A percentile compares a stretch with the other conserved stretches of the same genome.
Conservation (phyloP, 2,797 vertebrate species). For the Taenioides sp. region DNA sequence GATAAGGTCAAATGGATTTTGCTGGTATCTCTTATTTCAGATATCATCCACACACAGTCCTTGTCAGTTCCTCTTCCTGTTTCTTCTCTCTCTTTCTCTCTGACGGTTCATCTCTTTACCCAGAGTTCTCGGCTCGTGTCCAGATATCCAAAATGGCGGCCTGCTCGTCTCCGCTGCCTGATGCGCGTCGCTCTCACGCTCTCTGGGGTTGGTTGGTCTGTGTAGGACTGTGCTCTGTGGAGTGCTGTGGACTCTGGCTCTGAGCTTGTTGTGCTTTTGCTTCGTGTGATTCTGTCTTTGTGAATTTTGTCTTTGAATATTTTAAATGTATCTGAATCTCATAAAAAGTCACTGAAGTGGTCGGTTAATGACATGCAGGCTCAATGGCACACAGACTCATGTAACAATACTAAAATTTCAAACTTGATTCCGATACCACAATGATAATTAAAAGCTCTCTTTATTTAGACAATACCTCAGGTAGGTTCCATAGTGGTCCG, state of each 20-base stretch:
- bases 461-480: too few species aligned
- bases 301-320: background rate
- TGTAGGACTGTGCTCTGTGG: constrained; percentile 36
- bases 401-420: too few species aligned
- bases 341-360: too few species aligned
- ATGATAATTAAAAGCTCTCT: too few species aligned
- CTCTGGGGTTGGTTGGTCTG: constrained; percentile 76
- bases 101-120: constrained; percentile 63
- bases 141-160: constrained; percentile 63
- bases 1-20: too few species aligned
- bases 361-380: too few species aligned
- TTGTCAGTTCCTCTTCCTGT: constrained; percentile 27
- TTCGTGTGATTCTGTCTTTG: constrained; percentile 11
- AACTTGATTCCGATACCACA: too few species aligned
- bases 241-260: constrained; percentile 41
- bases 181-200: constrained; percentile 69
- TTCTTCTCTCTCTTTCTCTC: constrained; percentile 46
- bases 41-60: background rate
- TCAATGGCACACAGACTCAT: too few species aligned
- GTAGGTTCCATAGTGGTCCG: too few species aligned
- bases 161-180: constrained; percentile 61
- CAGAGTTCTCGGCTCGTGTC: constrained; percentile 79
- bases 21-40: background rate
- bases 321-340: too few species aligned
- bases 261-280: constrained; percentile 27